These are phyloP conservation scores for Ormyrus thymus DNA, from an alignment of 2,888 invertebrate species.

Conservation along the genomic window DNA sequence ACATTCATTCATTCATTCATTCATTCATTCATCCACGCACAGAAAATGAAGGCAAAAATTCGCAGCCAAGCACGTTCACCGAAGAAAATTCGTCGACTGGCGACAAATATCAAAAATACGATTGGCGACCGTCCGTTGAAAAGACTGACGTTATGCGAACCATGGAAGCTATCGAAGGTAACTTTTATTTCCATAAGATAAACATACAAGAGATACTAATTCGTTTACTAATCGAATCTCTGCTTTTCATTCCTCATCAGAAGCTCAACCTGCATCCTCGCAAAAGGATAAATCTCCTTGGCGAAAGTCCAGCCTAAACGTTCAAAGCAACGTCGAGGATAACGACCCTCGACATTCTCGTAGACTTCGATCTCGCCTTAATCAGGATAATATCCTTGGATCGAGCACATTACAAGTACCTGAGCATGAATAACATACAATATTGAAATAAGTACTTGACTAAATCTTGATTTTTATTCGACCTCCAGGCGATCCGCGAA, in stretches of 20 bases:
- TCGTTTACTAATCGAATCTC: not conserved
- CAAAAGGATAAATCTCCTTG: slow-evolving; percentile 87
- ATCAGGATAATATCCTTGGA: slow-evolving; percentile 70
- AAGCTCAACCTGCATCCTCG: slow-evolving; percentile 80
- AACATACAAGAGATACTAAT: not conserved
- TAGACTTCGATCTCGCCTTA: slow-evolving; percentile 73
- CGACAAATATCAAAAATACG: slow-evolving; percentile 77
- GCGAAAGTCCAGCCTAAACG: slow-evolving; percentile 83
- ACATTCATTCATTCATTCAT: not conserved
- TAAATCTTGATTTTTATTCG: not conserved
- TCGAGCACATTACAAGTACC: slow-evolving; percentile 74
- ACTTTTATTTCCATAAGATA: slow-evolving; percentile 25
- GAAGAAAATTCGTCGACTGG: slow-evolving; percentile 80
- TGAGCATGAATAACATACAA: not conserved
- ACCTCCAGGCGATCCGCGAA: slow-evolving; percentile 69
- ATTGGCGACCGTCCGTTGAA: slow-evolving; percentile 90
- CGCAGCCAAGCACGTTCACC: slow-evolving; percentile 83
- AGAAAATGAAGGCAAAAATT: slow-evolving; percentile 87
- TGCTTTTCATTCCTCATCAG: slow-evolving; percentile 71
- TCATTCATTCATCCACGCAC: slow-evolving; percentile 49
- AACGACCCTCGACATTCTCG: slow-evolving; percentile 79
- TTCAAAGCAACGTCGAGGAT: slow-evolving; percentile 80
- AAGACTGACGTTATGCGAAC: slow-evolving; percentile 89
- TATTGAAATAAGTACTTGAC: not conserved
- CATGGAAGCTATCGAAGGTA: slow-evolving; percentile 92